Conservation (phyloP, 2,797 vertebrate genomes). For the Menidia menidia region DNA sequence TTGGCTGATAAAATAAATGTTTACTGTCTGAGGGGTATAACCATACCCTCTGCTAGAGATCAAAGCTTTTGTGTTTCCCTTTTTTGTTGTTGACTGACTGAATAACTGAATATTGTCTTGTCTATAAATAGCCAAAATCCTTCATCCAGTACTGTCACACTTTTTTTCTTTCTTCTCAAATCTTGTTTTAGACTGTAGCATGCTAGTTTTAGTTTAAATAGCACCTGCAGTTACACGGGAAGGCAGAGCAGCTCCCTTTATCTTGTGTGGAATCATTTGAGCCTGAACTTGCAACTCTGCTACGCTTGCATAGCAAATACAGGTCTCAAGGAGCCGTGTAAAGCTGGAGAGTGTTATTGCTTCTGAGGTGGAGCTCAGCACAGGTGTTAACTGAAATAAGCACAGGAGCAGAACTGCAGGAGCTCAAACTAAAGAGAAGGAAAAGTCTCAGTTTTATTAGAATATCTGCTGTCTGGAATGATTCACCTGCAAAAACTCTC, state of each 20-base stretch:
- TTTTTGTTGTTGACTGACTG: conserved; percentile 42
- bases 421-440: conserved; percentile 65
- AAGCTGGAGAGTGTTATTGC: conserved; percentile 70
- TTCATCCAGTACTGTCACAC: conserved; percentile 37
- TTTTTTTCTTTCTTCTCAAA: conserved; percentile 37
- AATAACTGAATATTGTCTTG: conserved; percentile 32
- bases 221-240: conserved; percentile 54
- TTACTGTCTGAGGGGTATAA: conserved; percentile 50
- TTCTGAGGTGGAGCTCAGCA: conserved; percentile 62
- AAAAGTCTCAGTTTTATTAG: conserved; percentile 55
- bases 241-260: conserved; percentile 50
- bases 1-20: conserved; percentile 46
- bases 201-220: conserved; percentile 41
- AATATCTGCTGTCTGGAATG: conserved; percentile 70
- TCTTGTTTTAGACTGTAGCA: conserved; percentile 51
- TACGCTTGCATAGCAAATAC: conserved; percentile 69
- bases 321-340: conserved; percentile 68
- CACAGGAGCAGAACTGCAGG: conserved; percentile 50
- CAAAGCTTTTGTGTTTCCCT: conserved; percentile 49
- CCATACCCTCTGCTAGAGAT: conserved; percentile 60
- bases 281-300: conserved; percentile 61
- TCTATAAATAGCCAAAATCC: conserved; percentile 58
- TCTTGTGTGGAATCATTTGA: conserved; percentile 50
- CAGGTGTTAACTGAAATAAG: conserved; percentile 59
- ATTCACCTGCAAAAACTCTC: conserved; percentile 43